A percentile compares a stretch with the other conserved stretches of the same genome.
Evolutionary conservation across 92 coral and sea anemone genomes (phyloP).

Genomic region (Hydrozoanthus gracilis): DNA sequence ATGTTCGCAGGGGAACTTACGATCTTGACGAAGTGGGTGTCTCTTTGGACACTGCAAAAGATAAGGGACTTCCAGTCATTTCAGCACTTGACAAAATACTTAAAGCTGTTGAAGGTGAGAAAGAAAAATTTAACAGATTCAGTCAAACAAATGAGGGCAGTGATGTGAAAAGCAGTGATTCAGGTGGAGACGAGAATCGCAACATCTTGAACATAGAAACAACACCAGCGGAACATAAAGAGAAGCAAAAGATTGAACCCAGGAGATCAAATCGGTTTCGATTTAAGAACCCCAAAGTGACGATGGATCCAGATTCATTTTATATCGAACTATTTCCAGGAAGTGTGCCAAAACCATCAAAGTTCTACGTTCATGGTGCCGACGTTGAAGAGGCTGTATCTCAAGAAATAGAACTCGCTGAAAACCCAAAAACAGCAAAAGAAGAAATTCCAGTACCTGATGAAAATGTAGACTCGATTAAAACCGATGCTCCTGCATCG

Average conservation of each 20-base stretch:
- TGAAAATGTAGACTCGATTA: background rate
- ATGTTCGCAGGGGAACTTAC: conserved; percentile 38
- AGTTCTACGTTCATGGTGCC: conserved; percentile 42
- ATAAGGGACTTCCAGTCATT: conserved; percentile 29
- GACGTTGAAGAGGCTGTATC: conserved; percentile 43
- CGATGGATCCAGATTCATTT: conserved; percentile 63
- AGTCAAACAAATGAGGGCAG: background rate
- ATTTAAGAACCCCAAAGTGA: conserved; percentile 60
- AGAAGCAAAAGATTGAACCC: conserved; percentile 22
- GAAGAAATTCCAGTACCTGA: background rate
- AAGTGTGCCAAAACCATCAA: conserved; percentile 33
- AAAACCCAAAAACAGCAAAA: background rate
- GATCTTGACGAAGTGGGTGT: conserved; percentile 56
- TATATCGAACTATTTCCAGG: conserved; percentile 72
- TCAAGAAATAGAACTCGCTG: background rate
- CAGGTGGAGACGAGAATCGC: conserved; percentile 9
- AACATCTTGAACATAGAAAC: background rate
- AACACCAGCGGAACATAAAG: background rate
- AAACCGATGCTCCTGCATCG: background rate
- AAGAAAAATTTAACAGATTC: conserved; percentile 19
- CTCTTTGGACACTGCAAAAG: conserved; percentile 52
- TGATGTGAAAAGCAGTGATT: background rate
- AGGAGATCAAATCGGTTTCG: conserved; percentile 49
- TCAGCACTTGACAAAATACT: conserved; percentile 36
- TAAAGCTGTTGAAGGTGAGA: conserved; percentile 36